Base-by-base conservation (phyloP, 2,888 invertebrate genomes). In the Embidobia sp. region DNA sequence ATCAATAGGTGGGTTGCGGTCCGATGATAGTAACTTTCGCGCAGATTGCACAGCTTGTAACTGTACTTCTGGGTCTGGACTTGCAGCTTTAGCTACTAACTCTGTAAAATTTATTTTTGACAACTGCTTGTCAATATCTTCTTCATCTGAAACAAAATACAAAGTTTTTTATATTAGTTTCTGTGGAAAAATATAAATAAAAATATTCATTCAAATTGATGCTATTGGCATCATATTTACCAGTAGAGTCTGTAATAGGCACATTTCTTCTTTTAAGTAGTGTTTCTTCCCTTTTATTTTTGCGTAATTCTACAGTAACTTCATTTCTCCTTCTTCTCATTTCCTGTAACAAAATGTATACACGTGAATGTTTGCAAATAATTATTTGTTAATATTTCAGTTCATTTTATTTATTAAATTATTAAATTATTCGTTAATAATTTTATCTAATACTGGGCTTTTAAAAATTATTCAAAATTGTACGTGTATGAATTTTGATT, bases 1-100 rank as follows among this genome's bases (percentile, higher is more conserved):
- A 91, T 99, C 98, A 85, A 99, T 99, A 15, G 99, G 99, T 81
- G 99, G 99, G 92, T 99, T 99, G 85, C 97, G 94, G 90, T 99
- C 99, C 79, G 98, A 98, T 5, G 98, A 99, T 27, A 99, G 92
- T 83, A 99, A 92, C 90, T 98, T 99, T 82, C 99, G 93, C 74
- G 98, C 98, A 59, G 97, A 95, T 90, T 98, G 98, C 16, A 99
- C 98, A 55, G 98, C 98, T 81, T 93, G 92, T 82, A 98, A 92
- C 90, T 98, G 97, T 81, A 94, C 92, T 4, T 93, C 93, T 18
- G 96, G 95, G 85, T 95, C 94, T 26, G 93, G 91, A 89, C 95
- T 95, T 7, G 93, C 94, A 11, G 98, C 98, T 86, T 97, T 96
- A 86, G 92, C 92, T 66, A 98, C 98, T 84, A 98, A 92, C 85